Conservation (phyloP, 2,113 vertebrate species). For the Callopanchax toddi region DNA sequence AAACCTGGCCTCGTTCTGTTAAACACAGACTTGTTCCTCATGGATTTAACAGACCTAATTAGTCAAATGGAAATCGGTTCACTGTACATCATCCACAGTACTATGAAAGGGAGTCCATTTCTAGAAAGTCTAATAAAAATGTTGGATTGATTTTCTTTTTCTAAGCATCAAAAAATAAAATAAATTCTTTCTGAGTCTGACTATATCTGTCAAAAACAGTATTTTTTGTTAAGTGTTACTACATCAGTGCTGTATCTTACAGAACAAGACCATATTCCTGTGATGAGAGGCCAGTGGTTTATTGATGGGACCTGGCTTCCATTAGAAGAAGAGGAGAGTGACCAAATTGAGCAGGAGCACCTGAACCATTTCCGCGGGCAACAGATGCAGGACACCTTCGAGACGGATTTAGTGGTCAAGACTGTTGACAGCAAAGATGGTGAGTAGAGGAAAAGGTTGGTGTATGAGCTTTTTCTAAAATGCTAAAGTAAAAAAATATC, state of each 20-base stretch:
- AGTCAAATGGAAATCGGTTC: constrained; percentile 21
- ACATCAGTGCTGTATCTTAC: constrained; percentile 37
- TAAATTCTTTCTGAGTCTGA: background rate
- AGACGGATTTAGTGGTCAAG: constrained; percentile 87
- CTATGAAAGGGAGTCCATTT: background rate
- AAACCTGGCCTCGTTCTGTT: constrained; percentile 50
- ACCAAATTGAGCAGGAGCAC: constrained; percentile 94
- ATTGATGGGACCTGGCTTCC: constrained; percentile 96
- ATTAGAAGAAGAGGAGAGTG: constrained; percentile 95
- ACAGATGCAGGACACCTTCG: constrained; percentile 90
- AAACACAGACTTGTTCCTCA: constrained; percentile 34
- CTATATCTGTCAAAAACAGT: background rate
- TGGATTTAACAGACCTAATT: constrained; percentile 44
- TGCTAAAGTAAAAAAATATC: background rate
- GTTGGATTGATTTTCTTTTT: background rate
- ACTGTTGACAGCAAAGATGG: constrained; percentile 94
- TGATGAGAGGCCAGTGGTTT: constrained; percentile 99
- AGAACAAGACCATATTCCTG: constrained; percentile 94
- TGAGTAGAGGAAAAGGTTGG: constrained; percentile 75
- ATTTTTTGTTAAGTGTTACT: background rate
- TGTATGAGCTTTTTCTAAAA: background rate
- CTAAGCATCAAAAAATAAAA: background rate
- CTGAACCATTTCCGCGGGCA: constrained; percentile 90
- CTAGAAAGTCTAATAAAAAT: background rate
- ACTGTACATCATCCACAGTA: background rate